Evolutionary conservation across 2,113 vertebrate genomes (phyloP).

Genomic region (Enhydra lutris): DNA sequence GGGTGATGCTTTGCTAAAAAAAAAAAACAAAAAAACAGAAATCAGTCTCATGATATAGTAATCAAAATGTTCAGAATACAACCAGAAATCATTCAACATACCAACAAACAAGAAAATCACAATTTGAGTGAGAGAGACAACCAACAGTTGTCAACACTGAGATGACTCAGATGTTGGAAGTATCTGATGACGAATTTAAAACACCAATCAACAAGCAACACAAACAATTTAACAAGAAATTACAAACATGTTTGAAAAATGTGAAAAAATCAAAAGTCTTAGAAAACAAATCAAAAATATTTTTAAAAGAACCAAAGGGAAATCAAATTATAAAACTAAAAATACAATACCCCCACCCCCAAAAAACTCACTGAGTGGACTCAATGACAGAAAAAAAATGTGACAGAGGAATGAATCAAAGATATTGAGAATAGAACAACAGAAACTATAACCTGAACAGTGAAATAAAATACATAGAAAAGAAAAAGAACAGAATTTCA

Average conservation of each 20-base stretch:
- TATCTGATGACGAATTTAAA: background rate
- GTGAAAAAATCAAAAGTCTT: background rate
- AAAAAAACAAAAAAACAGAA: background rate
- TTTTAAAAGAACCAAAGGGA: background rate
- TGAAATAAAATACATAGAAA: background rate
- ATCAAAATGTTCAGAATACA: background rate
- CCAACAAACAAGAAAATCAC: background rate
- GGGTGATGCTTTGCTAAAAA: background rate
- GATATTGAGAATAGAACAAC: background rate
- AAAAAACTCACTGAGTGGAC: background rate
- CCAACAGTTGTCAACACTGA: background rate
- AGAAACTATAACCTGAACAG: background rate
- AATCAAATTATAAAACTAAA: constrained; percentile 14
- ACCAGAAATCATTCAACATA: background rate
- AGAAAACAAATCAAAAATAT: background rate
- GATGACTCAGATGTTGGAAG: background rate
- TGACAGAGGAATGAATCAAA: background rate
- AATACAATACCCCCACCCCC: background rate
- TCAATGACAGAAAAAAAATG: background rate
- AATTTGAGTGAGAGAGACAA: background rate
- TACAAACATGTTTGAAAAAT: background rate
- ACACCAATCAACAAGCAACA: background rate
- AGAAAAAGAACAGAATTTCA: background rate
- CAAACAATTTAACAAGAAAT: background rate
- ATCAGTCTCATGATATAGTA: background rate